phyloP scores from a whole-genome alignment of 2,113 vertebrate genomes.

The Pundamilia nyererei region DNA sequence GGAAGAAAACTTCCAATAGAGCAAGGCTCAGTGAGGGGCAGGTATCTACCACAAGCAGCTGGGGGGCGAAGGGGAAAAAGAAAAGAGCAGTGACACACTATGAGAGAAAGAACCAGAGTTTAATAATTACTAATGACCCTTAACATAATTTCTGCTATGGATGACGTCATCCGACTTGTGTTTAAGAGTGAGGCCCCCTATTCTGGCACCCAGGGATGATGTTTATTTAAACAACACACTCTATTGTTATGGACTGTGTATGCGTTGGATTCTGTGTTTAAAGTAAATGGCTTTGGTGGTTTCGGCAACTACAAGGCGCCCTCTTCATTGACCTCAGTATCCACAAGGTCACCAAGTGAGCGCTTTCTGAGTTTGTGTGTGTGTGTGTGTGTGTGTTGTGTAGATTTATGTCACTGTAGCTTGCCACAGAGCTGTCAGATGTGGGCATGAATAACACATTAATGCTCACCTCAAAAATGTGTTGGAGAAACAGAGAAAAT shows the following conservation, averaged over 20 bases:
- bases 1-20: background rate
- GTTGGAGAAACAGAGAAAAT: background rate
- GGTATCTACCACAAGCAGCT: background rate
- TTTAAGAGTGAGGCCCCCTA: slow-evolving; percentile 41
- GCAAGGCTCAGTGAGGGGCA: background rate
- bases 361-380: background rate
- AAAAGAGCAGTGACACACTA: background rate
- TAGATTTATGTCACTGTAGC: background rate
- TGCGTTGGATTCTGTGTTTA: background rate
- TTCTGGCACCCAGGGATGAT: background rate
- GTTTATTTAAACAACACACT: slow-evolving; percentile 9
- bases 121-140: background rate
- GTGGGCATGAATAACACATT: background rate
- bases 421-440: background rate
- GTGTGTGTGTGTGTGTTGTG: slow-evolving; percentile 17
- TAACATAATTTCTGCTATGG: background rate
- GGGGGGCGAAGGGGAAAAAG: background rate
- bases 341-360: background rate
- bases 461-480: slow-evolving; percentile 25
- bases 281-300: slow-evolving; percentile 3
- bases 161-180: slow-evolving; percentile 21
- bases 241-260: background rate
- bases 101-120: background rate
- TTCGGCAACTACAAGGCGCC: background rate
- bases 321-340: background rate